Evolutionary conservation across 2,113 vertebrate genomes (phyloP).

Genomic region (Dasyornis broadbenti): DNA sequence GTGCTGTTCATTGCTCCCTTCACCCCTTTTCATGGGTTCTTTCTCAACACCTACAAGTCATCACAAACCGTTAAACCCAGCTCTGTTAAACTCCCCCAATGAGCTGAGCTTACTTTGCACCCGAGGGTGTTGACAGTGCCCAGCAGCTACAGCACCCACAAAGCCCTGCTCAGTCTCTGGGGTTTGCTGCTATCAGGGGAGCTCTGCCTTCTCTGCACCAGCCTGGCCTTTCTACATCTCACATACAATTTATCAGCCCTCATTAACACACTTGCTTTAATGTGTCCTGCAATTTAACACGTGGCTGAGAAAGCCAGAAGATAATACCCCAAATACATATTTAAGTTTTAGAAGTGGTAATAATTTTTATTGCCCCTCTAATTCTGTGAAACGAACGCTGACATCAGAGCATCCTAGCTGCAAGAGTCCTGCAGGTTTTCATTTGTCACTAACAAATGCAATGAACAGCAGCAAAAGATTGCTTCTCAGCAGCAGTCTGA

Average conservation of each 20-base stretch:
- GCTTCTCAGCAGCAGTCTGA: not conserved
- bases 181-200: not conserved
- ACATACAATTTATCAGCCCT: not conserved
- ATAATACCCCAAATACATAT: not conserved
- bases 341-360: not conserved
- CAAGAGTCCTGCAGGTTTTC: not conserved
- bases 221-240: not conserved
- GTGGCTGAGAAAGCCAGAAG: not conserved
- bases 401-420: not conserved
- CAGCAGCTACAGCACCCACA: not conserved
- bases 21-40: not conserved
- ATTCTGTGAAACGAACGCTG: not conserved
- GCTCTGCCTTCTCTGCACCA: not conserved
- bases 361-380: not conserved
- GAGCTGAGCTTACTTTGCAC: not conserved
- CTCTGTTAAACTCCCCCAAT: not conserved
- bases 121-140: not conserved
- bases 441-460: not conserved
- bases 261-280: not conserved
- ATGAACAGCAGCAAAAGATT: not conserved
- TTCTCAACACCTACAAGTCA: not conserved
- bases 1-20: fast-evolving
- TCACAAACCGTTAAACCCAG: not conserved
- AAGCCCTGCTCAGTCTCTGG: not conserved
- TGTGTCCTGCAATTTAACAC: not conserved